Percentiles rank a stretch among this genome's conserved stretches.
Evolutionary conservation across 1,140 invertebrate species (phyloP).

Genomic region (Cyclargus thomasi): DNA sequence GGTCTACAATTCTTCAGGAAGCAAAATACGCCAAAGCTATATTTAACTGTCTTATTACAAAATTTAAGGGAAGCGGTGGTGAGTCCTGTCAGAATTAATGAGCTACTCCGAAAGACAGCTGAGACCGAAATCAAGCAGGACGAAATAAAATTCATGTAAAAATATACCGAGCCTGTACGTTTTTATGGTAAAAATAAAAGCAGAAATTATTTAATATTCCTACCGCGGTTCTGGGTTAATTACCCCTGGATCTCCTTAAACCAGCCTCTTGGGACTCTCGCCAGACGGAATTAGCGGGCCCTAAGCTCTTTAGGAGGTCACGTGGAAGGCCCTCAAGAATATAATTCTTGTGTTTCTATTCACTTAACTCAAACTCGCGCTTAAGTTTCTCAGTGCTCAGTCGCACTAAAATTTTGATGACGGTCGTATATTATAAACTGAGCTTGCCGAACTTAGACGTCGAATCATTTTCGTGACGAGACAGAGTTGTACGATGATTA

Average conservation of each 20-base stretch:
- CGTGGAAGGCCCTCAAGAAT: background rate
- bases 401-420: background rate
- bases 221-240: constrained; percentile 5
- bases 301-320: constrained; percentile 12
- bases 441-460: background rate
- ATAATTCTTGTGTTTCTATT: constrained; percentile 5
- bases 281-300: background rate
- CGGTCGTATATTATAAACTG: background rate
- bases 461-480: background rate
- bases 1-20: background rate
- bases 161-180: background rate
- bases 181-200: constrained; percentile 4
- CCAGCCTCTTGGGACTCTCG: constrained; percentile 1
- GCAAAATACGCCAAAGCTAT: background rate
- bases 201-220: constrained; percentile 11
- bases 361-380: background rate
- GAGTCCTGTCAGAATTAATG: background rate
- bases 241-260: constrained; percentile 2
- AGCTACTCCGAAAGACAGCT: background rate
- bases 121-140: background rate
- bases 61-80: background rate
- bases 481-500: background rate
- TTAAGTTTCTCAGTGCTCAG: background rate
- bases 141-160: background rate
- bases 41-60: background rate